Conservation (phyloP, 2,797 vertebrate species). For the Pterois miles region DNA sequence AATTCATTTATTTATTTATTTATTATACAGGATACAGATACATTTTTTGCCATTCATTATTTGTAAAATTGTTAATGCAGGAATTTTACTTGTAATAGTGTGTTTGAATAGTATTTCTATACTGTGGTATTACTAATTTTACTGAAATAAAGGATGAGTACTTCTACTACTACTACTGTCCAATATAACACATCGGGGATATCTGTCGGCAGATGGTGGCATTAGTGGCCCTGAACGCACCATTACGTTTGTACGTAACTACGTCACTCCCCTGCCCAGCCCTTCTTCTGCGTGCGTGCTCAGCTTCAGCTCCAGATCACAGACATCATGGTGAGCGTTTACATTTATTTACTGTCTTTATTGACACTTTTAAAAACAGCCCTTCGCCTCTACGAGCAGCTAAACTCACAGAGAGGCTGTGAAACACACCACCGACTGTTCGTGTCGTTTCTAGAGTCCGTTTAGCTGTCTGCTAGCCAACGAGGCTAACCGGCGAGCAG, state of each 20-base stretch:
- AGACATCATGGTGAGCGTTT: conserved; percentile 73
- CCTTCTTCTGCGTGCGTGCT: conserved; percentile 48
- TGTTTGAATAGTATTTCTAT: too few species aligned
- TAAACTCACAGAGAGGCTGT: accelerated
- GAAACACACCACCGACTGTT: accelerated
- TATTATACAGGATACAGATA: too few species aligned
- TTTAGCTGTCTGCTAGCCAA: conserved; percentile 10
- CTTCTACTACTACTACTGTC: too few species aligned
- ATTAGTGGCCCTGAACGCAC: not conserved
- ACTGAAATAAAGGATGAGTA: too few species aligned
- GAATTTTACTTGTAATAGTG: too few species aligned
- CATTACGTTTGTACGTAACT: conserved; percentile 28
- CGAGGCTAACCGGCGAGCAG: conserved; percentile 54
- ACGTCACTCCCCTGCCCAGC: conserved; percentile 36
- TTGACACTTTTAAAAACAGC: accelerated
- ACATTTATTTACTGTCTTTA: accelerated
- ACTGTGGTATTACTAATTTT: too few species aligned
- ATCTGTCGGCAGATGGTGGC: too few species aligned
- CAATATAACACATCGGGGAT: too few species aligned
- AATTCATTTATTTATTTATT: too few species aligned
- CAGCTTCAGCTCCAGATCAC: conserved; percentile 18
- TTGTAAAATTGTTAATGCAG: too few species aligned
- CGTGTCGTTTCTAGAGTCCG: accelerated
- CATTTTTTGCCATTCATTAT: too few species aligned
- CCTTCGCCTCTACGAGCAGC: accelerated